Evolutionary conservation across 2,888 invertebrate species (phyloP).

Genomic region (Poecilus cupreus): DNA sequence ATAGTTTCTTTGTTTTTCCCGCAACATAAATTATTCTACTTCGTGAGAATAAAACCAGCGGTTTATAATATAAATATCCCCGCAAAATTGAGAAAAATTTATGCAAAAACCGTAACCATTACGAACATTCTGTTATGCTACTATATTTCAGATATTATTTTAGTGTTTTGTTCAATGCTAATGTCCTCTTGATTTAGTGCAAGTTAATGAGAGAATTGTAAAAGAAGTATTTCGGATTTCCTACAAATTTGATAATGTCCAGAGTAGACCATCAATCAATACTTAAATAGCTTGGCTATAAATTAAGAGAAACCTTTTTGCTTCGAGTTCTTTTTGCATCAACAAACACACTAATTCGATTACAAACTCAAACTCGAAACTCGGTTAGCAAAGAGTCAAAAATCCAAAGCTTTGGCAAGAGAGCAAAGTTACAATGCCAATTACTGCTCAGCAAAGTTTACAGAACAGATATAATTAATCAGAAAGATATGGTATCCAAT

Average conservation of each 20-base stretch:
- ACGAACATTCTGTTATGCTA: no score
- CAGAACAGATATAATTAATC: constrained; percentile 11
- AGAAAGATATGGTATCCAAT: not conserved
- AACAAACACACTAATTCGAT: constrained; percentile 55
- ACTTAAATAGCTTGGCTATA: constrained; percentile 45
- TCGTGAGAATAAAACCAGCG: not conserved
- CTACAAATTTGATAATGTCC: constrained; percentile 14
- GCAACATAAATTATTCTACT: constrained; percentile 14
- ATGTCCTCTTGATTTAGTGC: no score
- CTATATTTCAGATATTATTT: no score
- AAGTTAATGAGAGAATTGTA: no score
- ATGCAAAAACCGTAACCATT: not conserved
- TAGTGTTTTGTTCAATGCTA: no score
- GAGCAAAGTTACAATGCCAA: not conserved
- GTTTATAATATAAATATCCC: constrained; percentile 25
- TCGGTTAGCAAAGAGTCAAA: constrained; percentile 4
- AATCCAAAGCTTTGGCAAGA: constrained; percentile 13
- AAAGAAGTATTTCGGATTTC: no score
- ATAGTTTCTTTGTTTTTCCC: constrained; percentile 35
- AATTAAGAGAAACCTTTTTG: constrained; percentile 52
- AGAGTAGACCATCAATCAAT: constrained; percentile 47
- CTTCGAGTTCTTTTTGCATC: constrained; percentile 25
- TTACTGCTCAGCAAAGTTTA: not conserved
- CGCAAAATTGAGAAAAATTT: not conserved
- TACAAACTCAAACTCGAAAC: constrained; percentile 47